Evolutionary conservation across 2,113 vertebrate genomes (phyloP), one percentile per base, ranked within the genome.

Genomic region (Phrynocephalus versicolor): DNA sequence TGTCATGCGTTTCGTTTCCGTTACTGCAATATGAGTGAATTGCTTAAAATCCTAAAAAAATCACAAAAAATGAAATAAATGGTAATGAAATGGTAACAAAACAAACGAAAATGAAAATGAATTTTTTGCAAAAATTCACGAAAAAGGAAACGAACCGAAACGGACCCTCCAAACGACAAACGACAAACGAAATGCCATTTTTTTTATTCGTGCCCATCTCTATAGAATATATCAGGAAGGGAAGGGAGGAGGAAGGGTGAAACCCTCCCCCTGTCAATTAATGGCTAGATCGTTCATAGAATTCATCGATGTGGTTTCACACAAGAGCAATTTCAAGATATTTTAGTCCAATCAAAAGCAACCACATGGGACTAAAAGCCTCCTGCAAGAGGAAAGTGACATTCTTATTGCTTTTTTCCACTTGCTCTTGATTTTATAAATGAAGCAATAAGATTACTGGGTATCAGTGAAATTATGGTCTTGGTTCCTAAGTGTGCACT

Each of bases 211-310:
- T n/a, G n/a, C n/a, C n/a, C n/a, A n/a, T n/a, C n/a, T n/a, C n/a
- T 90, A 90, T 91, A 87, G 87, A 88, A 70, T 57, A 55, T 84
- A 88, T 91, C 81, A 85, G 85, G 75, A 85, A 82, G 4, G 0
- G 0, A 60, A 16, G n/a, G 73, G 80, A 15, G 30, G 60, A 30
- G 13, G 41, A 12, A 51, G 69, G 84, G 69, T 83, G 71, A 0
- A 2, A 14, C 2, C 64, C 30, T 33, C 37, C 57, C 35, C 45
- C 58, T 35, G 2, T 64, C 19, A 85, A 86, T 76, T 30, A 23
- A 69, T 65, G 76, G 87, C 5, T 1, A 39, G 27, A 81, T 86
- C 65, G 6, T 79, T 0, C 27, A 15, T 85, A 60, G 18, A 81
- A 65, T 30, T 51, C 51, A 60, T 39, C n/a, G 21, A 64, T 2